Conservation (phyloP, 2,797 vertebrate genomes). For the Rhinatrema bivittatum region DNA sequence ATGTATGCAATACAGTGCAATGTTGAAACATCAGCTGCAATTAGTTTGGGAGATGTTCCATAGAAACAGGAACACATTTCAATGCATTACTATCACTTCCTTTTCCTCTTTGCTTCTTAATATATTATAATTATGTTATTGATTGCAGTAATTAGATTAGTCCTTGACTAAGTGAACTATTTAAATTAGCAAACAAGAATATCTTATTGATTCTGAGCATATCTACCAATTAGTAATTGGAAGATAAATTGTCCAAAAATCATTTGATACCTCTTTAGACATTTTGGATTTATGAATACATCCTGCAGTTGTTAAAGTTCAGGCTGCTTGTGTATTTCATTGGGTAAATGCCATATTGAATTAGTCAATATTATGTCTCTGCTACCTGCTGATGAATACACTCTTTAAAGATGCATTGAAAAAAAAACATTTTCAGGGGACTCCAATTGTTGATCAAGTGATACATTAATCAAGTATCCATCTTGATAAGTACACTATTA, state of each 20-base stretch:
- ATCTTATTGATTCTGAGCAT: conserved; percentile 1
- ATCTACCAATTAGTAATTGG: conserved; percentile 15
- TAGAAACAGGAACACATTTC: conserved; percentile 47
- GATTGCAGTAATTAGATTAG: conserved; percentile 66
- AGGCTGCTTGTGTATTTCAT: background rate
- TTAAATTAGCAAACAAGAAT: conserved; percentile 15
- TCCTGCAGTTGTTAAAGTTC: background rate
- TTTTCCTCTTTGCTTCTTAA: conserved; percentile 50
- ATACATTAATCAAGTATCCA: too few species aligned
- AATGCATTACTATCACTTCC: conserved; percentile 38
- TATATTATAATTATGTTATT: conserved; percentile 66
- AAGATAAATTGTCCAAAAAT: background rate
- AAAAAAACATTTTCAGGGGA: too few species aligned
- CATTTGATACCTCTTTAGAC: background rate
- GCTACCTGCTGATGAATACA: background rate
- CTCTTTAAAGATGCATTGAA: background rate
- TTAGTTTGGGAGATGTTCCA: conserved; percentile 53
- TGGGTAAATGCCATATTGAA: background rate
- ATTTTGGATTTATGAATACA: background rate
- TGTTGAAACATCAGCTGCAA: conserved; percentile 45
- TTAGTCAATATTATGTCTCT: background rate
- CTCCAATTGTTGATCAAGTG: too few species aligned
- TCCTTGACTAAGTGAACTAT: conserved; percentile 25
- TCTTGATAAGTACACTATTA: too few species aligned
- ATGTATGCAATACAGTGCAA: too few species aligned